Evolutionary conservation across 2,113 vertebrate species (phyloP), one percentile per base, ranked within the genome.

Genomic region (Oreotrochilus melanogaster): DNA sequence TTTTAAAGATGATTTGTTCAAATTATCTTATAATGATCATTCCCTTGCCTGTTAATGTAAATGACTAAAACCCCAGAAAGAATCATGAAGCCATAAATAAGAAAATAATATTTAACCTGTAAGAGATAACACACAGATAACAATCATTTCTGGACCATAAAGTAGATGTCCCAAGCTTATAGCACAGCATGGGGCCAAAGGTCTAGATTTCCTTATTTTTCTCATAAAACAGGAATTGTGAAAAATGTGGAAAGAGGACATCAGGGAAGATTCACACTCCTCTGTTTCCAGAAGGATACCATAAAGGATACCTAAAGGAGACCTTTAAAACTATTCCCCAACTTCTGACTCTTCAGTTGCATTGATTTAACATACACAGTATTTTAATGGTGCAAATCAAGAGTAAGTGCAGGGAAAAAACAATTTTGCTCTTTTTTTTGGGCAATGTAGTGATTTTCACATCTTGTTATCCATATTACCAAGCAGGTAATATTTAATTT

Each of bases 121-220:
- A 84, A 86, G 56, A 48, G 19, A 30, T 58, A 70, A 69, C 69
- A 79, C 17, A 79, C 61, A 89, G 74, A 39, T 39, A 39, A 39
- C 39, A 39, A 78, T 65, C 88, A 92, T 92, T 93, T 86, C 95
- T 76, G 37, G 58, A 42, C 61, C 53, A 73, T 47, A 79, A 79
- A 81, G 64, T n/a, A 42, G 88, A 88, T 1, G 12, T 58, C 82
- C 90, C 69, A 35, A 37, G 56, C 93, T 88, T 45, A 51, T 62
- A 78, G 39, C 84, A 95, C 92, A 88, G 33, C 75, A 71, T 24
- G 18, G 19, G 23, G 86, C 31, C 43, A 80, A 74, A 86, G 67
- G 56, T 86, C 75, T 84, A 21, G 30, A 53, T 83, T 71, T 43
- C 19, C 72, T 91, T 88, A 35, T 67, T 65, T 81, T 74, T 67